Evolutionary conservation across 2,888 invertebrate species (phyloP), one percentile per base, ranked within the genome.

Genomic region (Aporophyla nigra): DNA sequence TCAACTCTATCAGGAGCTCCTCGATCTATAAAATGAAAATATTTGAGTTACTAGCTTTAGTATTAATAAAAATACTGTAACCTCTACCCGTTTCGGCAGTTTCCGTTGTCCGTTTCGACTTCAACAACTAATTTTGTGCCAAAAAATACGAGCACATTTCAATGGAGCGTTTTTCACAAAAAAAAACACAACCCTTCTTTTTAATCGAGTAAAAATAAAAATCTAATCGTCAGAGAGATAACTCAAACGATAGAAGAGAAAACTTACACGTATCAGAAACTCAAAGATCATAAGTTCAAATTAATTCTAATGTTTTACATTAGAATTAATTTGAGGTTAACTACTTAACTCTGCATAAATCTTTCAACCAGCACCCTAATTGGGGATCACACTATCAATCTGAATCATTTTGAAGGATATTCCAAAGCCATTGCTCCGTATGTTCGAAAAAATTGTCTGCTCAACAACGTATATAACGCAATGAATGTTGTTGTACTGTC

Each of bases 1-100:
- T 98, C 95, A 99, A 98, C 96, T 99, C 99, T 87, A 99, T 97
- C 3, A 98, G 93, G 90, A 99, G 98, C 90, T 98, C 98, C 95
- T 99, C 98, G 40, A 99, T 97, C 98, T 67, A 59, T 10, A 12
- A 21, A 33, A 21, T 33, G 5, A 59, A 10, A 33, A 19, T 58
- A 33, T 58, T 19, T 58, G 19, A 53, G 10, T 10, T 53, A 53
- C 10, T 53, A n/a, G n/a, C 4, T 53, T 53, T 4, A 10, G 4
- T n/a, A 21, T n/a, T 0, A n/a, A 53, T 9, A 53, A 53, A 53
- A 53, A 53, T 54, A n/a, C 10, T n/a, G 21, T 10, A n/a, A 53
- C n/a, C 53, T n/a, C 53, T 53, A 27, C 27, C 27, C 16, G 27
- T 27, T 27, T 24, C 12, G 54, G 12, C 5, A 24, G 24, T 56